Conservation (phyloP, 2,888 invertebrate genomes). For the Crocallis elinguaria region DNA sequence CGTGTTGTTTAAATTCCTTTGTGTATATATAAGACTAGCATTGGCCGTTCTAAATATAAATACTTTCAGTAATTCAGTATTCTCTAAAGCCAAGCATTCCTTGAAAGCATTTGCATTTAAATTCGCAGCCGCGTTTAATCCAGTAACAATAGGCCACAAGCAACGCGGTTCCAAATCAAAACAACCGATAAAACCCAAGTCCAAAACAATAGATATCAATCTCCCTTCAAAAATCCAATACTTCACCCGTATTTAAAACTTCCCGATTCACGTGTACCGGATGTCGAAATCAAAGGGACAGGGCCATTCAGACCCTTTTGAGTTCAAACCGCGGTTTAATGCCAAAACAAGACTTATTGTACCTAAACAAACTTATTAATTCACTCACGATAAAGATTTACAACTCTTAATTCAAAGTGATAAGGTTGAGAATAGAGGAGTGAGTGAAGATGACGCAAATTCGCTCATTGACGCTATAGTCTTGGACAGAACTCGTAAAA, state of each 20-base stretch:
- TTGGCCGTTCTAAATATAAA: too few relatives aligned
- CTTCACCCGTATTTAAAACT: conserved; percentile 33
- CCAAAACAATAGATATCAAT: conserved; percentile 26
- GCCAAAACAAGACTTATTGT: conserved; percentile 72
- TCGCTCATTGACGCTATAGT: conserved; percentile 67
- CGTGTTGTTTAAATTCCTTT: too few relatives aligned
- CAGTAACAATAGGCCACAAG: too few relatives aligned
- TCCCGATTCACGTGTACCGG: conserved; percentile 74
- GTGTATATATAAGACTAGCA: too few relatives aligned
- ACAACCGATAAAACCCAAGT: conserved; percentile 7
- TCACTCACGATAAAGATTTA: not conserved
- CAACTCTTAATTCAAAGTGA: conserved; percentile 28
- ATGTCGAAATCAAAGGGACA: conserved; percentile 70
- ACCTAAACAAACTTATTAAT: conserved; percentile 42
- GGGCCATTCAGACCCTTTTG: conserved; percentile 67
- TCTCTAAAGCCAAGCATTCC: too few relatives aligned
- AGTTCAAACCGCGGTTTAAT: conserved; percentile 67
- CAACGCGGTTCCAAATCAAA: conserved; percentile 1
- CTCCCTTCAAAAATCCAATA: conserved; percentile 51
- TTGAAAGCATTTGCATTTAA: not conserved
- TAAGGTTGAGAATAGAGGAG: conserved; percentile 50
- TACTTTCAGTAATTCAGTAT: too few relatives aligned
- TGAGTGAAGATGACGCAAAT: conserved; percentile 47
- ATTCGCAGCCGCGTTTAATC: too few relatives aligned
- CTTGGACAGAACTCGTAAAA: conserved; percentile 74